A percentile compares a stretch with the other conserved stretches of the same genome.
Conservation (phyloP, 1,140 invertebrate species). For the Triops cancriformis region DNA sequence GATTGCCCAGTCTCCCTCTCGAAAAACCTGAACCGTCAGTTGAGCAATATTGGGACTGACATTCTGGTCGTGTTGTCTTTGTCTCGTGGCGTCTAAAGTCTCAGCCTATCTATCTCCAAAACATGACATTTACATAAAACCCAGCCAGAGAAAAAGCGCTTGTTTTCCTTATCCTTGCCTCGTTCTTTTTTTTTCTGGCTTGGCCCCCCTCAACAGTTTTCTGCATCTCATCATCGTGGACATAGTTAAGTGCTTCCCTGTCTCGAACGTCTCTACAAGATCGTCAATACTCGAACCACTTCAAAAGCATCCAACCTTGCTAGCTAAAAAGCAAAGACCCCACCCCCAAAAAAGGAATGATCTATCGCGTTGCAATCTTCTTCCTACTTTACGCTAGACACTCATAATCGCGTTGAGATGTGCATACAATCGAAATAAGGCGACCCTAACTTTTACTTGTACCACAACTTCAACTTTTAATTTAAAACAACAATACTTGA, state of each 20-base stretch:
- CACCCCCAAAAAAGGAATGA: neutral
- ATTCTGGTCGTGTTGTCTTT: neutral
- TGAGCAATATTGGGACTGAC: neutral
- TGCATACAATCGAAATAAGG: neutral
- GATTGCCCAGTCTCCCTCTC: neutral
- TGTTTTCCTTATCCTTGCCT: neutral
- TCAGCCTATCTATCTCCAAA: neutral
- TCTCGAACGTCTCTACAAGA: neutral
- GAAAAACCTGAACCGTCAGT: neutral
- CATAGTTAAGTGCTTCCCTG: slow-evolving; percentile 2
- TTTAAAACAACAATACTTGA: too few species aligned
- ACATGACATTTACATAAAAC: slow-evolving; percentile 14
- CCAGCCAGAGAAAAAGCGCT: neutral
- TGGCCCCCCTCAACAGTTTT: neutral
- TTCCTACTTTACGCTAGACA: too few species aligned
- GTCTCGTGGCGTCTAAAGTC: neutral
- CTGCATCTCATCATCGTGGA: slow-evolving; percentile 9
- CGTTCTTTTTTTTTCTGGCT: neutral
- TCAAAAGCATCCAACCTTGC: neutral
- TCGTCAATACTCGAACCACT: slow-evolving; percentile 10
- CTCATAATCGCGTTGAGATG: neutral
- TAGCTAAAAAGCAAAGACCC: neutral
- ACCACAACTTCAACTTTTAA: too few species aligned
- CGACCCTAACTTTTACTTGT: too few species aligned
- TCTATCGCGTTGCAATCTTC: neutral